phyloP scores from a whole-genome alignment of 2,797 vertebrate species.

The Myotis vivesi region DNA sequence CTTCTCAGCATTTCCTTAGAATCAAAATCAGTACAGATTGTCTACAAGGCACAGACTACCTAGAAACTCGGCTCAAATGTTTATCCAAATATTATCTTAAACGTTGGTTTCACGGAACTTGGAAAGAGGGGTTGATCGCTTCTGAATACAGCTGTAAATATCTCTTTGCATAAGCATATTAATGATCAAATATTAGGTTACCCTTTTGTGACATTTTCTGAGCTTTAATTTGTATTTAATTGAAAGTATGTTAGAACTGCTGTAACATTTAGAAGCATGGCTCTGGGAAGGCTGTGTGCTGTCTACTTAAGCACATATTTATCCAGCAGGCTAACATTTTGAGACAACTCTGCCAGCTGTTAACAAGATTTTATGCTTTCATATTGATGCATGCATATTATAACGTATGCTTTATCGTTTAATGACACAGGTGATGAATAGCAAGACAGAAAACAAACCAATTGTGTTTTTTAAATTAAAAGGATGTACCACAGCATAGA shows the following conservation, averaged over 20 bases:
- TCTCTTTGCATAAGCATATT: conserved; percentile 80
- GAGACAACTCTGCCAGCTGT: conserved; percentile 60
- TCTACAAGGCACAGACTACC: neutral
- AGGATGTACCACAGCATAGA: neutral
- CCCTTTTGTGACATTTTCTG: conserved; percentile 87
- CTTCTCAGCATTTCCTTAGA: neutral
- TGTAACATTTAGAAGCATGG: conserved; percentile 85
- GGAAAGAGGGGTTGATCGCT: conserved; percentile 38
- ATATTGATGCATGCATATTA: conserved; percentile 45
- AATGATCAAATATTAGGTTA: conserved; percentile 87
- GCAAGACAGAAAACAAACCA: neutral
- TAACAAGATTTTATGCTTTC: conserved; percentile 62
- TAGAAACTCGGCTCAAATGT: neutral
- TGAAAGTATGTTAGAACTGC: conserved; percentile 81
- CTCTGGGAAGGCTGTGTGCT: conserved; percentile 76
- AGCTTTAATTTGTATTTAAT: conserved; percentile 89
- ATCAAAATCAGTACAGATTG: neutral
- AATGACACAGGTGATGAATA: conserved; percentile 15
- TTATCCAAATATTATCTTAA: conserved; percentile 71
- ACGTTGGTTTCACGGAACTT: neutral
- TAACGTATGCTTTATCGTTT: conserved; percentile 42
- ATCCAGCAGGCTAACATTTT: conserved; percentile 78
- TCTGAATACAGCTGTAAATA: conserved; percentile 81
- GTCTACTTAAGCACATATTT: conserved; percentile 83
- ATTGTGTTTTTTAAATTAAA: conserved; percentile 46